phyloP scores from a whole-genome alignment of 2,113 vertebrate species.

The Neotoma lepida region DNA sequence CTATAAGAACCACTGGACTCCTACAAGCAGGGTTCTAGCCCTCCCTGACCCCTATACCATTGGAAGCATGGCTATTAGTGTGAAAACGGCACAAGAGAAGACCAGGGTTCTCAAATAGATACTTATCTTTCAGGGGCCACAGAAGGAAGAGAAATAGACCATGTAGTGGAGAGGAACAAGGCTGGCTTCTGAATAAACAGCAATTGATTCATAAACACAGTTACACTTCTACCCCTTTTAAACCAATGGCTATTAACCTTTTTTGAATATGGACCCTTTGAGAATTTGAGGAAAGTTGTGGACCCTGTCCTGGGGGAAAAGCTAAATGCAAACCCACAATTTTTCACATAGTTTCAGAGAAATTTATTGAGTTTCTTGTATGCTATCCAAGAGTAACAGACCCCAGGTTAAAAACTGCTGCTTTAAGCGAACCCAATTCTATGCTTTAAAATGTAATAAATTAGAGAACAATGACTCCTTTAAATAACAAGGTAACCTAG shows the following conservation, averaged over 20 bases:
- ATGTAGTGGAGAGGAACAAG: not conserved
- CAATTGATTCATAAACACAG: not conserved
- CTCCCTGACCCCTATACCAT: not conserved
- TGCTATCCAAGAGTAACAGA: slow-evolving; percentile 45
- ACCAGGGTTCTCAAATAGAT: not conserved
- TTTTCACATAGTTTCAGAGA: slow-evolving; percentile 57
- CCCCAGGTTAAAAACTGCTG: slow-evolving; percentile 38
- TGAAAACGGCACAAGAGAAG: not conserved
- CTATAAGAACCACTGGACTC: not conserved
- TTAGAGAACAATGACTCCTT: slow-evolving; percentile 53
- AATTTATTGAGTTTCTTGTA: slow-evolving; percentile 37
- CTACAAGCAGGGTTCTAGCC: not conserved
- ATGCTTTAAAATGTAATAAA: slow-evolving; percentile 51
- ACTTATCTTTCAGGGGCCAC: not conserved
- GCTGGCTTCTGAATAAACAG: not conserved
- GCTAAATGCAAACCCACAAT: slow-evolving; percentile 15
- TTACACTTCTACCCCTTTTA: not conserved
- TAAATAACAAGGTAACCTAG: slow-evolving; percentile 48
- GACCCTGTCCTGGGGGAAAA: slow-evolving; percentile 7
- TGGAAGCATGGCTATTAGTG: not conserved
- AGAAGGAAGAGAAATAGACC: slow-evolving; percentile 2
- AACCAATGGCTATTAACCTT: not conserved
- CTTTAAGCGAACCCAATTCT: slow-evolving; percentile 34
- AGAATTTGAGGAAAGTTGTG: slow-evolving; percentile 34
- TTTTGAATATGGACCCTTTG: not conserved